phyloP scores from a whole-genome alignment of 2,797 vertebrate genomes.

The Mus caroli region DNA sequence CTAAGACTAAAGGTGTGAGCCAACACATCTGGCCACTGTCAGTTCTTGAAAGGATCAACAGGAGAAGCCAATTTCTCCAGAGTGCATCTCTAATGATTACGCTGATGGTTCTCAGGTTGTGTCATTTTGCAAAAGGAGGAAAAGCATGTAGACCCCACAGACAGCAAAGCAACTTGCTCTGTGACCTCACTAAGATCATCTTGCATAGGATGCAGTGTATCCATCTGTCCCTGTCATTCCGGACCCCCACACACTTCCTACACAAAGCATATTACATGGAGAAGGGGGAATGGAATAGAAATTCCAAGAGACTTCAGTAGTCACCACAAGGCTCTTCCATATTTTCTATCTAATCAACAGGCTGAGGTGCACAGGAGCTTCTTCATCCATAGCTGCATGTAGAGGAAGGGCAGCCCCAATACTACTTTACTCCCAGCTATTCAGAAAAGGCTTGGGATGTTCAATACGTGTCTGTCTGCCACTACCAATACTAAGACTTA shows the following conservation, averaged over 20 bases:
- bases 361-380: not conserved
- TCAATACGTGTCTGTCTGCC: not conserved
- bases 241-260: not conserved
- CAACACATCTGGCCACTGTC: not conserved
- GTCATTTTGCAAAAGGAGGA: conserved; percentile 16
- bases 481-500: not conserved
- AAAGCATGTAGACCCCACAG: conserved; percentile 58
- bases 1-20: not conserved
- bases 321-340: not conserved
- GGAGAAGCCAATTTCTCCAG: conserved; percentile 35
- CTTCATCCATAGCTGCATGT: not conserved
- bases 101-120: conserved; percentile 60
- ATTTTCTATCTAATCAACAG: conserved; percentile 23
- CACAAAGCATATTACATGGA: not conserved
- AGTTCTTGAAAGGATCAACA: not conserved
- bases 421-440: not conserved
- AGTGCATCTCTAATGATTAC: not conserved
- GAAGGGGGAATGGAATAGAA: not conserved
- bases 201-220: not conserved
- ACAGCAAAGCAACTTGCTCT: conserved; percentile 18
- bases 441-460: conserved; percentile 10
- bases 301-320: conserved; percentile 27
- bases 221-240: conserved; percentile 16
- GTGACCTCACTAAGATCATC: conserved; percentile 14
- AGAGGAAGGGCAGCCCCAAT: conserved; percentile 14